Evolutionary conservation across 2,113 vertebrate species (phyloP).

Genomic region (Peucedramus taeniatus): DNA sequence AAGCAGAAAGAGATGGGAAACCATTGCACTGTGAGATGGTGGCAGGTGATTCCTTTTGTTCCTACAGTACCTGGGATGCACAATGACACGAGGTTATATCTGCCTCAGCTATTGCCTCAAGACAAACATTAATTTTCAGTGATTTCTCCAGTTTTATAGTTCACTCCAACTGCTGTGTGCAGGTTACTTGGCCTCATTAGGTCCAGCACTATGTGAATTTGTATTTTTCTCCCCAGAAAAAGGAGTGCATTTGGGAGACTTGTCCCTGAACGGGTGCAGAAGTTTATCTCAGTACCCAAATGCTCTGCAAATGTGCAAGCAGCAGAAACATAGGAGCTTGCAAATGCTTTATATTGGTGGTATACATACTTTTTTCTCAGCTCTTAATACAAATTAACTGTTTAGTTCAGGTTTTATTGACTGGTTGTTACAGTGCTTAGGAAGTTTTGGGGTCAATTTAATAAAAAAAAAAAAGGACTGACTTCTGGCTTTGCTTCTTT

Average conservation of each 20-base stretch:
- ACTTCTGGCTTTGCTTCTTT: neutral
- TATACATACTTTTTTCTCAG: neutral
- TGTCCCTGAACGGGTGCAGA: neutral
- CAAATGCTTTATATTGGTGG: neutral
- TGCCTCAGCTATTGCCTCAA: neutral
- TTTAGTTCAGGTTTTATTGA: neutral
- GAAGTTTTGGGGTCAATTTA: neutral
- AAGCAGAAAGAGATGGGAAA: neutral
- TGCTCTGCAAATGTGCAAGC: neutral
- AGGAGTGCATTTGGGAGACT: fast-evolving
- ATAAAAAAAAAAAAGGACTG: neutral
- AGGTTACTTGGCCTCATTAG: neutral
- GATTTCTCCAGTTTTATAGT: neutral
- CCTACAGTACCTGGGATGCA: neutral
- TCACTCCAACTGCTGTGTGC: neutral
- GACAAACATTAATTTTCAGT: neutral
- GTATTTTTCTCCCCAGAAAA: neutral
- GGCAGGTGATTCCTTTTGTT: neutral
- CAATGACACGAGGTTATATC: neutral
- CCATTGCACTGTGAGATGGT: neutral
- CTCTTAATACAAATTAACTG: neutral
- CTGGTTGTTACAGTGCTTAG: neutral
- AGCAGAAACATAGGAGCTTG: neutral
- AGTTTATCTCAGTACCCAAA: neutral
- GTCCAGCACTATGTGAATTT: neutral